Evolutionary conservation across 1,140 invertebrate genomes (phyloP).

Genomic region (Sinonovacula constricta): DNA sequence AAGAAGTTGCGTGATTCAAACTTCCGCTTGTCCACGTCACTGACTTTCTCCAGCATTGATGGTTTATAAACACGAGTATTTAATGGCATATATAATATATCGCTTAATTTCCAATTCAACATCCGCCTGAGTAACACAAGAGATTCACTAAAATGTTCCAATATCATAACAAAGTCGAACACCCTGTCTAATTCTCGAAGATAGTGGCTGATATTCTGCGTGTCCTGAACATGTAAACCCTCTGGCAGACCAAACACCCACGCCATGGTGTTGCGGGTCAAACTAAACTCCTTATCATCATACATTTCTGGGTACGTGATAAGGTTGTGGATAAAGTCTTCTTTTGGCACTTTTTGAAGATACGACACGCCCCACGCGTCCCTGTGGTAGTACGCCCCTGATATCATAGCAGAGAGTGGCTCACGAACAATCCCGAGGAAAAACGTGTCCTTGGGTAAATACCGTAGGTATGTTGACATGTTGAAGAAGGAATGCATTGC

Average conservation of each 20-base stretch:
- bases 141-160: constrained; percentile 80
- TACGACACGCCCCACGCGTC: constrained; percentile 33
- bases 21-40: constrained; percentile 3
- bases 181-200: constrained; percentile 30
- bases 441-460: constrained; percentile 40
- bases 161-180: constrained; percentile 80
- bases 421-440: constrained; percentile 51
- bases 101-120: constrained; percentile 79
- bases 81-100: constrained; percentile 69
- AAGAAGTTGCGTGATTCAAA: constrained; percentile 34
- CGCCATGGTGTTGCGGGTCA: constrained; percentile 54
- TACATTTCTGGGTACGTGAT: constrained; percentile 50
- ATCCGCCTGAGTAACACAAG: constrained; percentile 78
- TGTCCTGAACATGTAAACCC: constrained; percentile 24
- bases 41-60: background rate
- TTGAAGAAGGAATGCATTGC: constrained; percentile 43
- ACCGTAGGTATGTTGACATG: constrained; percentile 4
- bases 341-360: constrained; percentile 2
- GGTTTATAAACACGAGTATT: constrained; percentile 16
- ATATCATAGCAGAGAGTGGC: constrained; percentile 36
- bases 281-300: constrained; percentile 26
- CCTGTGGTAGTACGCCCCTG: constrained; percentile 58
- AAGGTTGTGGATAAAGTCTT: constrained; percentile 38
- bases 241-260: constrained; percentile 52
- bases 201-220: constrained; percentile 25